phyloP scores from a whole-genome alignment of 2,797 vertebrate species.

The Heliangelus exortis region DNA sequence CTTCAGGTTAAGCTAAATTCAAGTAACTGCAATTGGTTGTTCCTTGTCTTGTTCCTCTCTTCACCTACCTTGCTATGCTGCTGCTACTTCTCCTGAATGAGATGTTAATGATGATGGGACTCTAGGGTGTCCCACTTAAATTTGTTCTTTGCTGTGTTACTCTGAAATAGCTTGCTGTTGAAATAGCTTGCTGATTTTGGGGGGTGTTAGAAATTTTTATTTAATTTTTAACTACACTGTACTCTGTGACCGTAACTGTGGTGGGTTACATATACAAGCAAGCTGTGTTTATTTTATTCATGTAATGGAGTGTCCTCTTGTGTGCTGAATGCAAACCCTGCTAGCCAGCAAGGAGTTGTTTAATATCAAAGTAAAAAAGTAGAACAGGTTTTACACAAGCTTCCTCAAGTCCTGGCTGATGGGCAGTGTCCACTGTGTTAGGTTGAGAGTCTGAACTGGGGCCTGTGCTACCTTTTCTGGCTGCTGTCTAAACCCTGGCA shows the following conservation, averaged over 20 bases:
- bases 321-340: neutral
- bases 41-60: neutral
- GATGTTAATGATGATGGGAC: neutral
- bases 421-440: neutral
- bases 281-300: neutral
- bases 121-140: neutral
- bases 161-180: neutral
- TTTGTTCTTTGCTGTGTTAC: neutral
- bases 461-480: neutral
- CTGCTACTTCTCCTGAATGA: neutral
- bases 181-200: neutral
- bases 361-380: neutral
- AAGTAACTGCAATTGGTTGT: neutral
- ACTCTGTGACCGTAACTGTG: neutral
- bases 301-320: neutral
- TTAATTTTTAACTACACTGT: neutral
- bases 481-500: neutral
- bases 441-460: neutral
- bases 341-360: neutral
- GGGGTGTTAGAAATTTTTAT: neutral
- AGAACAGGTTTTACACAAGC: neutral
- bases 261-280: neutral
- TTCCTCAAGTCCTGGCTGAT: neutral
- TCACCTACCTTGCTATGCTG: neutral
- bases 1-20: neutral